A percentile compares a stretch with the other conserved stretches of the same genome.
Evolutionary conservation across 2,888 invertebrate genomes (phyloP).

Genomic region (Calameuta pallipes): DNA sequence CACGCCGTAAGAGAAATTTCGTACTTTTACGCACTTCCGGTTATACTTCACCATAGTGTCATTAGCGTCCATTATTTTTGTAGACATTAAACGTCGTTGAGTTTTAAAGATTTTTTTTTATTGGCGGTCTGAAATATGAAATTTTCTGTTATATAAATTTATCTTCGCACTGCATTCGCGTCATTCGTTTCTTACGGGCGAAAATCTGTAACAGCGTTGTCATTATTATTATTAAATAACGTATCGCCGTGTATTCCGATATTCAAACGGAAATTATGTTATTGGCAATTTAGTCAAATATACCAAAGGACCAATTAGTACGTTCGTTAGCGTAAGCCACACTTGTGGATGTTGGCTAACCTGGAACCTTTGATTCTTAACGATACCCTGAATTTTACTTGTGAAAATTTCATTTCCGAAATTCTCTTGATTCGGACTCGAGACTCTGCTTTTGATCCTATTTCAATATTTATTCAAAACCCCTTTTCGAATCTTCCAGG

Average conservation of each 20-base stretch:
- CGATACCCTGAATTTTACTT: not conserved
- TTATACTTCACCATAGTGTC: not conserved
- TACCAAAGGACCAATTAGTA: conserved; percentile 45
- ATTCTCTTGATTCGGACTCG: not conserved
- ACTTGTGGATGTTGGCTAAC: not conserved
- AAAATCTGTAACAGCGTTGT: not conserved
- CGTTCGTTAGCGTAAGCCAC: conserved; percentile 18
- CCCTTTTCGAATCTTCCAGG: not conserved
- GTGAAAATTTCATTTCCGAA: not conserved
- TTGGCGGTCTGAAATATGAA: not conserved
- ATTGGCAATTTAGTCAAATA: conserved; percentile 43
- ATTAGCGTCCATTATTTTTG: not conserved
- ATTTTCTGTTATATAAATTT: not conserved
- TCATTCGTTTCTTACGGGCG: not conserved
- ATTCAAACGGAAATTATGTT: conserved; percentile 38
- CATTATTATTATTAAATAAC: not conserved
- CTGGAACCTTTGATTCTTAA: not conserved
- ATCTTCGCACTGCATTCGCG: not conserved
- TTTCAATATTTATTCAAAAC: not conserved
- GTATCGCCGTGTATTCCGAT: not conserved
- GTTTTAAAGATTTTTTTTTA: not conserved
- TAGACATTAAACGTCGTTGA: too few species aligned
- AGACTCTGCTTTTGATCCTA: not conserved
- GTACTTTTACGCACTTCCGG: not conserved
- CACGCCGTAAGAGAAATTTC: not conserved